These are phyloP conservation scores for Mirza zaza DNA, from an alignment of 2,113 vertebrate genomes.

Conservation along the genomic window DNA sequence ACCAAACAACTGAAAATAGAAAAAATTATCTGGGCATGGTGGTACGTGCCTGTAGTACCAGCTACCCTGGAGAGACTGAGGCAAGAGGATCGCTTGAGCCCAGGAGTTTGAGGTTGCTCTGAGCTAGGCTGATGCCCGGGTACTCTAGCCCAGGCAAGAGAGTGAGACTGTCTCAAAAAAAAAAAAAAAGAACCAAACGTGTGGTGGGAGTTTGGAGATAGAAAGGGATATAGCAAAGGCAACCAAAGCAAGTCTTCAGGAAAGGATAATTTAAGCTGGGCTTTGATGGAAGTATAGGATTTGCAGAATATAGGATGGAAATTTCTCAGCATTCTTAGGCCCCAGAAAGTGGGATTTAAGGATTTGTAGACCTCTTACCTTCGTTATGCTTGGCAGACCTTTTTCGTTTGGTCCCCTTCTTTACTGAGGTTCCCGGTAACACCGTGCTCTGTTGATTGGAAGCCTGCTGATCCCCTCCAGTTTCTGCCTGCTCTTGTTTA, in stretches of 20 bases:
- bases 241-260: neutral
- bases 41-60: no score
- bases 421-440: neutral
- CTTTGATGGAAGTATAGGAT: neutral
- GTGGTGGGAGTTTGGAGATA: neutral
- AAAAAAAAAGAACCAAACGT: neutral
- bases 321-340: neutral
- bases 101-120: no score
- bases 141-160: no score
- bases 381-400: neutral
- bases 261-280: neutral
- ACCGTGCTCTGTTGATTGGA: neutral
- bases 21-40: no score
- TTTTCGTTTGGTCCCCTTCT: constrained; percentile 6
- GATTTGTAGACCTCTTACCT: constrained; percentile 24
- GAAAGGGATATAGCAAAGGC: neutral
- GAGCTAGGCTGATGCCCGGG: no score
- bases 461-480: neutral
- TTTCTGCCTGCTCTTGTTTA: neutral
- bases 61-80: no score
- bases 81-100: no score
- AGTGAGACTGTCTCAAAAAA: no score
- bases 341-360: neutral
- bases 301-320: neutral
- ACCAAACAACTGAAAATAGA: no score